These are phyloP conservation scores for Dendronephthya gigantea DNA, from an alignment of 64 coral and sea anemone species.

Conservation along the genomic window DNA sequence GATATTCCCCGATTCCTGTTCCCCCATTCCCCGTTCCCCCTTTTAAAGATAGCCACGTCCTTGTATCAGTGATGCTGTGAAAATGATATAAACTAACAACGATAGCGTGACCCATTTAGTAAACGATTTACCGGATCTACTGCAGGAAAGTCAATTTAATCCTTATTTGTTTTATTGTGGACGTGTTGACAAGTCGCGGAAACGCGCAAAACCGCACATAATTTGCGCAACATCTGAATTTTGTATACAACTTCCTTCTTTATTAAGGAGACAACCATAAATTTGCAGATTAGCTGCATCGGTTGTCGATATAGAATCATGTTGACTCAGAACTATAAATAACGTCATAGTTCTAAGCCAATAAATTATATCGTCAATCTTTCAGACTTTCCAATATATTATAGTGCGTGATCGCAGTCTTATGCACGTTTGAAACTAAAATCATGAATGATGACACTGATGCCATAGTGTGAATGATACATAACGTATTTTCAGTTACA, in stretches of 20 bases:
- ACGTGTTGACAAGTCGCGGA: neutral
- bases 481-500: too few species aligned
- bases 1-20: too few species aligned
- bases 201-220: neutral
- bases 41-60: too few species aligned
- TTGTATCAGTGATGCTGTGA: neutral
- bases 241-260: neutral
- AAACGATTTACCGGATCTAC: neutral
- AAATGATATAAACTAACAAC: neutral
- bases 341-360: neutral
- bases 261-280: neutral
- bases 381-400: too few species aligned
- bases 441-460: too few species aligned
- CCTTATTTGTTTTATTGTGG: neutral
- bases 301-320: neutral
- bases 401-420: too few species aligned
- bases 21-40: too few species aligned
- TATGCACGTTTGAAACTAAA: too few species aligned
- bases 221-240: neutral
- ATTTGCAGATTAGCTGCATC: neutral
- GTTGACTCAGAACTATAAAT: constrained; percentile 3
- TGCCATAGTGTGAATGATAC: too few species aligned
- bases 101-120: neutral
- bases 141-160: neutral
- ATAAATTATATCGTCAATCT: neutral